These are phyloP conservation scores for Pocillopora verrucosa DNA, from an alignment of 64 coral and sea anemone species.

Conservation along the genomic window DNA sequence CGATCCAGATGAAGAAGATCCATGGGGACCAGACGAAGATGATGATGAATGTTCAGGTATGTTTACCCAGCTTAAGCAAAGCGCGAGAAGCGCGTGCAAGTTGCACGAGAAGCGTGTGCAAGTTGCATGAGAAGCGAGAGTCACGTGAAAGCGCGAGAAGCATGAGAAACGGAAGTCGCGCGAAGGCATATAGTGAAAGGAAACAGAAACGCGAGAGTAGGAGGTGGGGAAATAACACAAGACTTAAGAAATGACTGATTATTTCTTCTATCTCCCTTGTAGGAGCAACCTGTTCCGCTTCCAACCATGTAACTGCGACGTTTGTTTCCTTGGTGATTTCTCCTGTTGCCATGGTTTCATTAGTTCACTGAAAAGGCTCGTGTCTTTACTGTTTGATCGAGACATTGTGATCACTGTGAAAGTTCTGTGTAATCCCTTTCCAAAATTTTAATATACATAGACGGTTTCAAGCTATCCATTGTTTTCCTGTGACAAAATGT, in stretches of 20 bases:
- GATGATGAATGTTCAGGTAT: conserved; percentile 31
- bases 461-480: too few species aligned
- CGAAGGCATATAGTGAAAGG: not conserved
- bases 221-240: not conserved
- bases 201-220: not conserved
- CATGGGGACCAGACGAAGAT: conserved; percentile 77
- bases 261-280: not conserved
- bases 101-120: not conserved
- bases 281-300: conserved; percentile 51
- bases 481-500: too few species aligned
- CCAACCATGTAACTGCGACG: conserved; percentile 29
- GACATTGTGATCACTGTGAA: not conserved
- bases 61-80: not conserved
- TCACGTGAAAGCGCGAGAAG: too few species aligned
- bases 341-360: conserved; percentile 18
- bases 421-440: not conserved
- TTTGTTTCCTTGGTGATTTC: conserved; percentile 32
- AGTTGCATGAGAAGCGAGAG: too few species aligned
- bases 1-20: conserved; percentile 80
- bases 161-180: too few species aligned
- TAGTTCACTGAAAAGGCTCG: not conserved
- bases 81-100: too few species aligned
- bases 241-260: not conserved
- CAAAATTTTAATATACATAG: too few species aligned
- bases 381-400: too few species aligned